A percentile compares a stretch with the other conserved stretches of the same genome.
Conservation (phyloP, 2,797 vertebrate genomes). For the Argya squamiceps region DNA sequence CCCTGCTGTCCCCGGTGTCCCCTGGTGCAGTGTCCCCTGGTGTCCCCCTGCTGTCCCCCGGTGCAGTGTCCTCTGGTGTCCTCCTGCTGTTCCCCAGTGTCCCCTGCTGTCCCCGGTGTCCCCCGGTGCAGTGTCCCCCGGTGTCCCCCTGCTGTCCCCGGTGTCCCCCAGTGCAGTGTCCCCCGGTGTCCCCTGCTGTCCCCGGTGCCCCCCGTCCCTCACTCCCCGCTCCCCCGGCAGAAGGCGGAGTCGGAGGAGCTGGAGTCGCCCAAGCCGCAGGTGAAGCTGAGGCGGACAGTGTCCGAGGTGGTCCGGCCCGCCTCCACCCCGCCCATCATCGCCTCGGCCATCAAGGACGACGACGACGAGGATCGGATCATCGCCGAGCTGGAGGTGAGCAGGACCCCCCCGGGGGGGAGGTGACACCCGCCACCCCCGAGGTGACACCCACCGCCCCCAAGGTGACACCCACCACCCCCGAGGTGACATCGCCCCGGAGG, state of each 20-base stretch:
- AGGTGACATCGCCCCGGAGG: too few species aligned
- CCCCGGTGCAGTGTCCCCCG: too few species aligned
- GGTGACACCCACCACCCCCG: too few species aligned
- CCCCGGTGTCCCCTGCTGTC: too few species aligned
- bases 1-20: too few species aligned
- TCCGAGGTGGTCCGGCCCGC: conserved; percentile 92
- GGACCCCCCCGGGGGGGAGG: not conserved
- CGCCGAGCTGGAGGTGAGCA: conserved; percentile 88
- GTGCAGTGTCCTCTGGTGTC: not conserved
- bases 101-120: not conserved
- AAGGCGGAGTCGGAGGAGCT: conserved; percentile 91
- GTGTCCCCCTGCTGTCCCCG: too few species aligned
- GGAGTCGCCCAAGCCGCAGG: conserved; percentile 89
- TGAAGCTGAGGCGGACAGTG: conserved; percentile 88
- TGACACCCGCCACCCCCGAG: too few species aligned
- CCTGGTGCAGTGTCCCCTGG: too few species aligned
- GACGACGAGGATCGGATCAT: conserved; percentile 87
- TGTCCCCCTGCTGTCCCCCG: too few species aligned
- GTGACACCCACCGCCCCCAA: not conserved
- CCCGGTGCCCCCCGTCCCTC: not conserved
- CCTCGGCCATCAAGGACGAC: conserved; percentile 87
- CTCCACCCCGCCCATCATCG: conserved; percentile 91
- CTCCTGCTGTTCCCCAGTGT: not conserved
- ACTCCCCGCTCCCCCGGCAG: conserved; percentile 77
- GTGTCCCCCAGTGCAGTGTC: too few species aligned